phyloP scores from a whole-genome alignment of 2,113 vertebrate species.

The Helogale parvula region DNA sequence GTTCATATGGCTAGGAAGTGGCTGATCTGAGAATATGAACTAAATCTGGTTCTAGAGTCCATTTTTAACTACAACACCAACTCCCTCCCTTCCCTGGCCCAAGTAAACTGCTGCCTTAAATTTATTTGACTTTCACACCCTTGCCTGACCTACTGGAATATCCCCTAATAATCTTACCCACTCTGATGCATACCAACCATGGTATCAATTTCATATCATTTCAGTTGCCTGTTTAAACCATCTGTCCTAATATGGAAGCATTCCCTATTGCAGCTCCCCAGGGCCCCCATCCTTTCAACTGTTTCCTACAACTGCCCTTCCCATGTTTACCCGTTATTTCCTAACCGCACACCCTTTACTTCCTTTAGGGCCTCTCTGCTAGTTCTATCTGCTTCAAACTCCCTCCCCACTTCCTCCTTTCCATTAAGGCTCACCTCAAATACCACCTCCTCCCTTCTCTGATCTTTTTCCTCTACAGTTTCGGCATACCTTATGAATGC shows the following conservation, averaged over 20 bases:
- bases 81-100: not conserved
- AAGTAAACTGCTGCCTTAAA: not conserved
- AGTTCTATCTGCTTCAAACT: not conserved
- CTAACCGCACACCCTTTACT: not conserved
- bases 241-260: not conserved
- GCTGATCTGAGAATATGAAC: not conserved
- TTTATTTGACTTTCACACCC: not conserved
- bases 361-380: not conserved
- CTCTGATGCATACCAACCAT: not conserved
- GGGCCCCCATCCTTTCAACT: not conserved
- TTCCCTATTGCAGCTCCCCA: not conserved
- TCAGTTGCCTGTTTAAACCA: slow-evolving; percentile 23
- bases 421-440: not conserved
- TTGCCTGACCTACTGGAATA: not conserved
- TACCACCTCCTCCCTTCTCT: not conserved
- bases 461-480: not conserved
- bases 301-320: not conserved
- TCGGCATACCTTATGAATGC: not conserved
- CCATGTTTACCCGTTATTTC: not conserved
- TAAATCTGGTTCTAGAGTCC: not conserved
- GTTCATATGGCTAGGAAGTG: not conserved
- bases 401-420: not conserved
- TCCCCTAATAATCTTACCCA: not conserved
- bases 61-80: not conserved
- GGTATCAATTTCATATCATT: not conserved